Percentiles rank a stretch among this genome's conserved stretches.
These are phyloP conservation scores for Rhizoglyphus robini DNA, from an alignment of 1,140 invertebrate species.

Conservation along the genomic window DNA sequence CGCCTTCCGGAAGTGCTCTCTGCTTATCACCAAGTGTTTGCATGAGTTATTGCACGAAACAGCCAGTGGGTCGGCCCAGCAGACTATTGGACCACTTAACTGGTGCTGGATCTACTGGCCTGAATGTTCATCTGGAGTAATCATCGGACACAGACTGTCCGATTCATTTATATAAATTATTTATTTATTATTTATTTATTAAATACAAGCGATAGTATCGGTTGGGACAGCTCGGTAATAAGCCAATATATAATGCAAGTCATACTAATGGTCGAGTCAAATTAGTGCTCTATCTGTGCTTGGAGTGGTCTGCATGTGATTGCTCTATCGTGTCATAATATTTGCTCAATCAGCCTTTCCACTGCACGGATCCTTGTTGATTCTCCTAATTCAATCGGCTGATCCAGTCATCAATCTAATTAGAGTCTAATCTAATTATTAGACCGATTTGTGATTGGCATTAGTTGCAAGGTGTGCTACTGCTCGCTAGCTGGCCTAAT, in stretches of 20 bases:
- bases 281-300: slow-evolving; percentile 1
- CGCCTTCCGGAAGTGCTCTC: too few relatives aligned
- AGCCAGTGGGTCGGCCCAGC: too few relatives aligned
- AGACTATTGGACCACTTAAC: too few relatives aligned
- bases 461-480: background rate
- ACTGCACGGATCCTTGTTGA: background rate
- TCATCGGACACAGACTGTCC: background rate
- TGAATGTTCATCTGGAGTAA: background rate
- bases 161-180: background rate
- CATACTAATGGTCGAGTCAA: background rate
- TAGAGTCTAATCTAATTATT: too few relatives aligned
- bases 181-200: too few relatives aligned
- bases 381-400: background rate
- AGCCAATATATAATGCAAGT: too few relatives aligned
- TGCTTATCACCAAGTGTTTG: too few relatives aligned
- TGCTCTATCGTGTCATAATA: too few relatives aligned
- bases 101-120: background rate
- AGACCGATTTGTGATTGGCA: background rate
- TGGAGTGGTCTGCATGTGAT: background rate
- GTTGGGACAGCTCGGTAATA: background rate
- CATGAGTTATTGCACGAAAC: too few relatives aligned
- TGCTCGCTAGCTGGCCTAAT: background rate
- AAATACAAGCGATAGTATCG: background rate
- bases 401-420: background rate
- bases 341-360: too few relatives aligned